A percentile compares a stretch with the other conserved stretches of the same genome.
Evolutionary conservation across 2,113 vertebrate species (phyloP).

Genomic region (Tachysurus fulvidraco): DNA sequence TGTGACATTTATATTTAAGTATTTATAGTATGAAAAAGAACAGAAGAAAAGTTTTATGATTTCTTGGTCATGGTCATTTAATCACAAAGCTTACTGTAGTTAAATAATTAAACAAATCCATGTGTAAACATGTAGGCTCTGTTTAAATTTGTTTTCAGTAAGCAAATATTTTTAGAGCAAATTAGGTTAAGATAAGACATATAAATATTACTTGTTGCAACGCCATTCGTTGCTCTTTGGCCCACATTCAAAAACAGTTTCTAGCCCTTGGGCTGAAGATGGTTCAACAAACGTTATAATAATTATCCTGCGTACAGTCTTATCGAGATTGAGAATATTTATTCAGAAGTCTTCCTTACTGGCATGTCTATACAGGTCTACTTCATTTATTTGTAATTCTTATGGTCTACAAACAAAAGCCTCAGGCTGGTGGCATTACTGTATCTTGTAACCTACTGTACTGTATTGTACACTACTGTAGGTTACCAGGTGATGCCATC

Average conservation of each 20-base stretch:
- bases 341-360: too few species aligned
- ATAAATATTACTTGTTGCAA: background rate
- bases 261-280: background rate
- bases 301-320: background rate
- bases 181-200: background rate
- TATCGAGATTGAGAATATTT: background rate
- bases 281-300: background rate
- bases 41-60: background rate
- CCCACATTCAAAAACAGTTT: background rate
- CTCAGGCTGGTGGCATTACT: too few species aligned
- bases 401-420: background rate
- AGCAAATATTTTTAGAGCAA: background rate
- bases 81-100: background rate
- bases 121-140: background rate
- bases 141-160: background rate
- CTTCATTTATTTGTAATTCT: background rate
- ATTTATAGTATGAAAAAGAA: background rate
- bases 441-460: too few species aligned
- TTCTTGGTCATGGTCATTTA: background rate
- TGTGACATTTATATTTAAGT: background rate
- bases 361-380: background rate
- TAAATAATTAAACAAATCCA: background rate
- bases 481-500: too few species aligned
- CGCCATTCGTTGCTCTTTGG: background rate
- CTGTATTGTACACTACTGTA: too few species aligned